Conservation (phyloP, 1,140 invertebrate species). For the Drosophila repletoides region DNA sequence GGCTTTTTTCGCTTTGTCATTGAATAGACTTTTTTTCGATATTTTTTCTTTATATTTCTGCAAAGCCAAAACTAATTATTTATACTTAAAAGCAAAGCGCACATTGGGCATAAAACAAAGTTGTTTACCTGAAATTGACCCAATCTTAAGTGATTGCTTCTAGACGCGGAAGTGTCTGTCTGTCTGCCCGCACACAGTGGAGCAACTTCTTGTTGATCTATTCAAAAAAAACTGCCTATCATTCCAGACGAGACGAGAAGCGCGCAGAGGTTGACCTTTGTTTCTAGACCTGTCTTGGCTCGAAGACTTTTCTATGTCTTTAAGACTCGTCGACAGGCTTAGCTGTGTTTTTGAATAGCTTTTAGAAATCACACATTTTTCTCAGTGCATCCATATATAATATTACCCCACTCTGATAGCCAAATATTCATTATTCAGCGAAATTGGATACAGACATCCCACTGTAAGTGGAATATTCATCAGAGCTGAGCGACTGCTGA, state of each 20-base stretch:
- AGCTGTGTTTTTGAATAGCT: too few relatives aligned
- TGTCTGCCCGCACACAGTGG: constrained; percentile 9
- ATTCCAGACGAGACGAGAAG: background rate
- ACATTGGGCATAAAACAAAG: background rate
- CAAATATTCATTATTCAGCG: background rate
- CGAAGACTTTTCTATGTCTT: background rate
- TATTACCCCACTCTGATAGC: too few relatives aligned
- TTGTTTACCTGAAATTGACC: constrained; percentile 33
- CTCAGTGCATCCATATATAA: too few relatives aligned
- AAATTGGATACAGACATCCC: constrained; percentile 4
- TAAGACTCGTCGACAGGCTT: too few relatives aligned
- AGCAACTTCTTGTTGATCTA: background rate
- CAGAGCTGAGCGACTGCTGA: background rate
- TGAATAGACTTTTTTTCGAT: constrained; percentile 28
- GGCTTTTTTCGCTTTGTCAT: constrained; percentile 55
- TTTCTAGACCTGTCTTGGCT: background rate
- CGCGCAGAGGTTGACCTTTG: background rate
- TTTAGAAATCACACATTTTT: too few relatives aligned
- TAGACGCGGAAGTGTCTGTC: constrained; percentile 25
- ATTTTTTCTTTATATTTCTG: constrained; percentile 32
- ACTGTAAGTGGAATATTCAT: constrained; percentile 2
- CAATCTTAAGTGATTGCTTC: constrained; percentile 11
- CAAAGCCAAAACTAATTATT: constrained; percentile 44
- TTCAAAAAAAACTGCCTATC: background rate
- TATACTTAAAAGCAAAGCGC: background rate